Conservation (phyloP, 2,797 vertebrate genomes). For the Steatocranus sp. region DNA sequence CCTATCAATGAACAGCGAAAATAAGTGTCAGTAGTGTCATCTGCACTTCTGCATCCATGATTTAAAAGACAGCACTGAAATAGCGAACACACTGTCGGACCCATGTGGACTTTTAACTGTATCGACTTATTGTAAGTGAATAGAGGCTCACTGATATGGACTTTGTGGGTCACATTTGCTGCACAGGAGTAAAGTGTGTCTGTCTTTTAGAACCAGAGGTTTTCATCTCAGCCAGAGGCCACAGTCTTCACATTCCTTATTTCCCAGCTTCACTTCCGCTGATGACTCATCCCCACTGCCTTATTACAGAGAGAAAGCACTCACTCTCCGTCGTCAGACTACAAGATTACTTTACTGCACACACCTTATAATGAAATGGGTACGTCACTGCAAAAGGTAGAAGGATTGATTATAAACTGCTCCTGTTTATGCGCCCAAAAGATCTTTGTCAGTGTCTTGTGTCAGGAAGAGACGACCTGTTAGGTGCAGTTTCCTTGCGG, state of each 20-base stretch:
- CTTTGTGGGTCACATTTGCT: slow-evolving; percentile 48
- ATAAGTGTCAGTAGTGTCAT: not conserved
- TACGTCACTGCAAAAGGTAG: slow-evolving; percentile 33
- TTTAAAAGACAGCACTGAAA: not conserved
- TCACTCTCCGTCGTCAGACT: slow-evolving; percentile 61
- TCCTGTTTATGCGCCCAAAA: slow-evolving; percentile 28
- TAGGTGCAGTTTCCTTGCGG: not conserved
- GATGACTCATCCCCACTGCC: slow-evolving; percentile 78
- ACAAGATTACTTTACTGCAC: slow-evolving; percentile 70
- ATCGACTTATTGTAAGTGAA: slow-evolving; percentile 23
- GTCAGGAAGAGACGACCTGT: slow-evolving; percentile 1
- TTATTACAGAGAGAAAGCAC: slow-evolving; percentile 72
- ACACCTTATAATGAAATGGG: slow-evolving; percentile 71
- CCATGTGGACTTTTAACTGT: slow-evolving; percentile 16
- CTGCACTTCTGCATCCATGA: not conserved
- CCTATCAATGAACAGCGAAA: not conserved
- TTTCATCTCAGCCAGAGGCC: slow-evolving; percentile 71
- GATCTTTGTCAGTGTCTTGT: slow-evolving; percentile 3
- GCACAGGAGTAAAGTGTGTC: slow-evolving; percentile 32
- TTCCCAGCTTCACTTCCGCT: slow-evolving; percentile 63
- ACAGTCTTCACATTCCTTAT: slow-evolving; percentile 65
- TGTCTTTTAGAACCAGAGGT: slow-evolving; percentile 55
- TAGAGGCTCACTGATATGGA: slow-evolving; percentile 21
- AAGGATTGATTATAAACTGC: slow-evolving; percentile 50
- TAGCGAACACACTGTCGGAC: not conserved